Conservation (phyloP, 2,888 invertebrate species). For the Halocaridina rubra region DNA sequence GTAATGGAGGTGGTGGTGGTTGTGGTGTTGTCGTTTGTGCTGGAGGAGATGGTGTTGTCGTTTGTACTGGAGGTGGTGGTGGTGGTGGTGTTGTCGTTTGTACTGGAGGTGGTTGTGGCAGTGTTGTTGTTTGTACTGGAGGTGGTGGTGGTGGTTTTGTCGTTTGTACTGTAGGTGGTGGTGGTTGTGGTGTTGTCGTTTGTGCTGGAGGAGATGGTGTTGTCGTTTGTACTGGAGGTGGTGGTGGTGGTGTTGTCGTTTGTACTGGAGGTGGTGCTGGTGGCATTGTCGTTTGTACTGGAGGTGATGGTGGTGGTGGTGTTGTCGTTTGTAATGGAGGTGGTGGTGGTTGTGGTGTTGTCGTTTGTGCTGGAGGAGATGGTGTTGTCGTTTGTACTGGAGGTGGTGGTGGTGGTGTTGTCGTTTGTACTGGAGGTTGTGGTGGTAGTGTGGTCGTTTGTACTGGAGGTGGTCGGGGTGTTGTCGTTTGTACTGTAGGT, state of each 20-base stretch:
- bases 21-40: too few species aligned
- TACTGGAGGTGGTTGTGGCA: neutral
- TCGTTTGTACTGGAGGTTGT: neutral
- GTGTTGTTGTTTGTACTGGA: neutral
- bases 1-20: too few species aligned
- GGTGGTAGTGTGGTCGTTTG: neutral
- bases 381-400: neutral
- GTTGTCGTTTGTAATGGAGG: neutral
- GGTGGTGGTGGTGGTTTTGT: neutral
- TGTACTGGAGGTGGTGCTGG: neutral
- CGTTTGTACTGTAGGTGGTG: neutral
- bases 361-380: neutral
- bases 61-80: too few species aligned
- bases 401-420: neutral
- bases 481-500: neutral
- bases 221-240: neutral
- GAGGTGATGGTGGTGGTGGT: neutral
- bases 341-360: neutral
- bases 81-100: too few species aligned
- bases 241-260: neutral
- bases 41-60: too few species aligned
- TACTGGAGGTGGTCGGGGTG: neutral
- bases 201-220: neutral
- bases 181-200: neutral
- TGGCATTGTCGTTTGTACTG: neutral